A percentile compares a stretch with the other conserved stretches of the same genome.
Conservation (phyloP, 2,888 invertebrate genomes). For the Polydrusus tereticollis region DNA sequence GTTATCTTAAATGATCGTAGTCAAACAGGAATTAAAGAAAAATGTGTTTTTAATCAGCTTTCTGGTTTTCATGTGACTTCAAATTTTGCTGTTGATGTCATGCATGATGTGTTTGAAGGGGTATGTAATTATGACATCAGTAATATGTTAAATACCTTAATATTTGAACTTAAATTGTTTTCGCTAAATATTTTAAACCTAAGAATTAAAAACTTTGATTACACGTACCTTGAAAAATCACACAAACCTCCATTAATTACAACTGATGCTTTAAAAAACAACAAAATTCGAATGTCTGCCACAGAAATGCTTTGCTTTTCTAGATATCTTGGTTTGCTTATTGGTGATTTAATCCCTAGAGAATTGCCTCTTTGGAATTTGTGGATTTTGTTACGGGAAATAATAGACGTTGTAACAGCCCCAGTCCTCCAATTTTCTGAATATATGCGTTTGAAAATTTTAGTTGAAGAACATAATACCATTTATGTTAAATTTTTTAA, state of each 20-base stretch:
- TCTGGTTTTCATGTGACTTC: conserved; percentile 52
- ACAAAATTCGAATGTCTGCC: conserved; percentile 51
- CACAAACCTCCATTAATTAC: conserved; percentile 30
- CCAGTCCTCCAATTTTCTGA: background rate
- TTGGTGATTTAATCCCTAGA: conserved; percentile 49
- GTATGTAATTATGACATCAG: conserved; percentile 7
- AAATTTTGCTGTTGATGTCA: conserved; percentile 53
- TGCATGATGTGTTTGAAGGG: conserved; percentile 53
- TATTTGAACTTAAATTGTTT: background rate
- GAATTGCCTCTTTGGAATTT: conserved; percentile 4
- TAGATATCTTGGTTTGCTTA: conserved; percentile 46
- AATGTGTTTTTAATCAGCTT: background rate
- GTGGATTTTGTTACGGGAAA: conserved; percentile 16
- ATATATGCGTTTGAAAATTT: background rate
- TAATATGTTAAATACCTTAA: background rate
- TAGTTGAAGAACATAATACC: conserved; percentile 38
- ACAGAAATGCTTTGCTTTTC: conserved; percentile 50
- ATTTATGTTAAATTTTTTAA: conserved; percentile 19
- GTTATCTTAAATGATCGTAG: conserved; percentile 7
- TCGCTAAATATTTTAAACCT: background rate
- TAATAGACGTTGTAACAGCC: conserved; percentile 11
- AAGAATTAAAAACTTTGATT: background rate
- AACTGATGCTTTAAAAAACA: conserved; percentile 36
- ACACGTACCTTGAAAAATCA: conserved; percentile 45
- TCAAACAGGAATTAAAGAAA: conserved; percentile 52